Conservation (phyloP, 2,113 vertebrate species). For the Rousettus leschenaultii region DNA sequence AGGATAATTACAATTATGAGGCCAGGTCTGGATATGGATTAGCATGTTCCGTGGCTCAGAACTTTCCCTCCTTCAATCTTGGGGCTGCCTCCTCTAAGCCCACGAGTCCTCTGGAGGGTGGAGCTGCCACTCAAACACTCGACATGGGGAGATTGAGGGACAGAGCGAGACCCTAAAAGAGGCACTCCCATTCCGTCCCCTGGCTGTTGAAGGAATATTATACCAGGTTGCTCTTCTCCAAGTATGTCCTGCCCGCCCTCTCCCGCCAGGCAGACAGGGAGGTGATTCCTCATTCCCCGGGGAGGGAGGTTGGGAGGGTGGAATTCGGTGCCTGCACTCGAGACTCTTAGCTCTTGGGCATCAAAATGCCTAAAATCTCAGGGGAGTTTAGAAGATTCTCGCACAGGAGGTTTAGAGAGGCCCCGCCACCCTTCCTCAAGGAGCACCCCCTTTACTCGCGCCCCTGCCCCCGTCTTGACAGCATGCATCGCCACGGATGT, state of each 20-base stretch:
- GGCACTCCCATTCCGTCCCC: not conserved
- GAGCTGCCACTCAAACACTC: not conserved
- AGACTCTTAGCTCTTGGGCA: not conserved
- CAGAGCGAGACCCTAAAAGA: not conserved
- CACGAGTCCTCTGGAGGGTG: not conserved
- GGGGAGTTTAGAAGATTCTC: not conserved
- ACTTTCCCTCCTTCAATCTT: not conserved
- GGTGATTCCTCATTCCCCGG: not conserved
- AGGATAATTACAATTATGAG: not conserved
- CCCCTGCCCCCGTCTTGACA: not conserved
- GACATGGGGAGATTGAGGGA: not conserved
- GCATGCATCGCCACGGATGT: not conserved
- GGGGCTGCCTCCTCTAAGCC: not conserved
- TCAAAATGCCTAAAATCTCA: not conserved
- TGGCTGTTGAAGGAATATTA: not conserved
- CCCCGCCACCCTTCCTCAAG: not conserved
- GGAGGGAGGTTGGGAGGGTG: no score
- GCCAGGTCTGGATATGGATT: no score
- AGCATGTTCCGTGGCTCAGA: not conserved
- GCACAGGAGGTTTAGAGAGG: not conserved
- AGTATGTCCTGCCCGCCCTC: not conserved
- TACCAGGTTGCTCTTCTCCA: not conserved
- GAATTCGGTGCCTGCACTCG: not conserved
- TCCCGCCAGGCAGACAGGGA: not conserved
- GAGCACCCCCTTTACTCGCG: no score